phyloP scores from a whole-genome alignment of 2,888 invertebrate species.

The Flexamia atlantica region DNA sequence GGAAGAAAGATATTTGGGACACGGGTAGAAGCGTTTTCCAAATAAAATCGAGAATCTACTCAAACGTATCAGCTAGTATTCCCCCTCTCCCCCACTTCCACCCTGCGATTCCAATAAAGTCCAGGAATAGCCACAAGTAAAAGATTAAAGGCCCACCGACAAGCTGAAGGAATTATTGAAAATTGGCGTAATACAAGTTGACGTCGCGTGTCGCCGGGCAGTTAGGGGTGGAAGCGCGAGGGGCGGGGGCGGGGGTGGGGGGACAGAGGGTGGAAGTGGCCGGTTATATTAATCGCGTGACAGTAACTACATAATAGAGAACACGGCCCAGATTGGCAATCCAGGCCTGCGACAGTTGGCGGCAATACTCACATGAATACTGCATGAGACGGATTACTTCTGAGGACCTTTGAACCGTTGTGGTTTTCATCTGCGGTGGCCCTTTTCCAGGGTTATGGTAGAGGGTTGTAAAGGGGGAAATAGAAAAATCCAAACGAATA shows the following conservation, averaged over 20 bases:
- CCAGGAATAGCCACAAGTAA: constrained; percentile 54
- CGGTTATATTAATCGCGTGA: constrained; percentile 48
- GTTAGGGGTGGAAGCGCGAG: not conserved
- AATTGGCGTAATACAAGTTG: constrained; percentile 53
- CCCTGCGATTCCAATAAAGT: constrained; percentile 21
- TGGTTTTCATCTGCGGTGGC: not conserved
- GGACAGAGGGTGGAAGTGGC: not conserved
- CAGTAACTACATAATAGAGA: constrained; percentile 50
- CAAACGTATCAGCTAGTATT: no score
- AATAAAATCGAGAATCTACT: not conserved
- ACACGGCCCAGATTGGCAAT: constrained; percentile 49
- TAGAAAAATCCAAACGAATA: no score
- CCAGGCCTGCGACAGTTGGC: constrained; percentile 21
- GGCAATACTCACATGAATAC: constrained; percentile 35
- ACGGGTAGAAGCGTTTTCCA: not conserved
- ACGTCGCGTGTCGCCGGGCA: constrained; percentile 36
- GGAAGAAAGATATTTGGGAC: no score
- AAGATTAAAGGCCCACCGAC: constrained; percentile 53
- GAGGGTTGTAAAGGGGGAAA: no score
- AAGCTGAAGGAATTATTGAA: constrained; percentile 53
- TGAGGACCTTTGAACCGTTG: not conserved
- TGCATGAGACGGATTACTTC: constrained; percentile 3
- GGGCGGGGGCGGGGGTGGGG: not conserved
- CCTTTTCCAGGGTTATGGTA: not conserved
- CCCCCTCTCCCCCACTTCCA: no score